A percentile compares a stretch with the other conserved stretches of the same genome.
phyloP scores from a whole-genome alignment of 2,113 vertebrate species.

The Cavia porcellus region DNA sequence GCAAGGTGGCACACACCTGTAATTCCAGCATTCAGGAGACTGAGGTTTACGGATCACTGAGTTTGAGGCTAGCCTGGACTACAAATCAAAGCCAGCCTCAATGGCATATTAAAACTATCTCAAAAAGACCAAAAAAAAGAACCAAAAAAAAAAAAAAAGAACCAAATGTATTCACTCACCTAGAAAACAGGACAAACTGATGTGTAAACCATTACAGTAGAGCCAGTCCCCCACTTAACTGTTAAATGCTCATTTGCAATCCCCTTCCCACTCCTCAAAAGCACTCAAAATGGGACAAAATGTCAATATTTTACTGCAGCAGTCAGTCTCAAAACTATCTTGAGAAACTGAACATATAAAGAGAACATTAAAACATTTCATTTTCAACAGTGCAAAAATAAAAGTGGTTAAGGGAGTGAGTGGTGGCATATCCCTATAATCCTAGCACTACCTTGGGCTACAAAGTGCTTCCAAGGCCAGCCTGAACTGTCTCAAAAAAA shows the following conservation, averaged over 20 bases:
- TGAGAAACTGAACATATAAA: background rate
- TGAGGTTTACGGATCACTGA: background rate
- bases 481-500: background rate
- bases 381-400: background rate
- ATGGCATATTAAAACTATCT: background rate
- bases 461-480: too few species aligned
- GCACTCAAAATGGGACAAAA: slow-evolving; percentile 48
- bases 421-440: too few species aligned
- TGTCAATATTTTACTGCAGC: slow-evolving; percentile 31
- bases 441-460: too few species aligned
- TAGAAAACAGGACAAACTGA: slow-evolving; percentile 58
- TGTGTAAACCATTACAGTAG: background rate
- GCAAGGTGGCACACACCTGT: background rate
- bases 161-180: slow-evolving; percentile 46
- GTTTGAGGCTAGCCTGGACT: background rate
- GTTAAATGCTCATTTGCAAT: slow-evolving; percentile 27
- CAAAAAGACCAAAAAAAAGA: background rate
- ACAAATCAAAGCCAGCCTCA: background rate
- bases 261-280: slow-evolving; percentile 24
- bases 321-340: background rate
- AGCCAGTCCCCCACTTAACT: background rate
- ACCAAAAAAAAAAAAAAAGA: background rate
- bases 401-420: background rate
- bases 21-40: background rate
- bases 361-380: slow-evolving; percentile 4